These are phyloP conservation scores for Coelinius sp. DNA, from an alignment of 2,888 invertebrate species.

Conservation along the genomic window DNA sequence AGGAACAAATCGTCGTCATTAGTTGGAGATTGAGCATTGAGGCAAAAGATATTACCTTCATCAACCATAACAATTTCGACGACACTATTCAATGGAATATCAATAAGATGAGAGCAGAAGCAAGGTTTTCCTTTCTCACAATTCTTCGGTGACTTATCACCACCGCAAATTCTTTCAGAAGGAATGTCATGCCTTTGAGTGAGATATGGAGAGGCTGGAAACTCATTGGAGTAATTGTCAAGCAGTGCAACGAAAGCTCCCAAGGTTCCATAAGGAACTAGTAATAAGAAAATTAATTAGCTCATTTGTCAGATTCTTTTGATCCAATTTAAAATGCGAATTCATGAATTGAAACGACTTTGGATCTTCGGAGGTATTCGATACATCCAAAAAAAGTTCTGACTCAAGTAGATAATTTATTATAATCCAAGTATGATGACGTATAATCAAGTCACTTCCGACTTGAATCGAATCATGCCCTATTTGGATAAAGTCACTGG, in stretches of 20 bases:
- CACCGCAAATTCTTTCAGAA: constrained; percentile 84
- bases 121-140: constrained; percentile 59
- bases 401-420: no score
- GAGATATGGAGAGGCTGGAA: constrained; percentile 84
- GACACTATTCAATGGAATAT: constrained; percentile 84
- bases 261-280: constrained; percentile 75
- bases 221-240: constrained; percentile 84
- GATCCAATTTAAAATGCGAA: no score
- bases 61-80: constrained; percentile 88
- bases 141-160: constrained; percentile 76
- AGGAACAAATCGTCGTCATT: constrained; percentile 85
- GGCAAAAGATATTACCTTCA: no score
- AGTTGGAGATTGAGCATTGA: no score
- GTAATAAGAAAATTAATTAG: constrained; percentile 53
- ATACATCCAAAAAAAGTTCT: no score
- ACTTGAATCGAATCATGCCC: no score
- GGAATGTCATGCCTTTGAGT: constrained; percentile 85
- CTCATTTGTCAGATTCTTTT: no score
- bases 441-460: no score
- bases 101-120: constrained; percentile 72
- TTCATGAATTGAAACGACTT: no score
- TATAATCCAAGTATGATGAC: no score
- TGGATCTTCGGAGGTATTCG: no score
- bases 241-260: constrained; percentile 83
- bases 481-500: background rate